Base-by-base conservation (phyloP, 2,888 invertebrate genomes). In the Sabatieria punctata region DNA sequence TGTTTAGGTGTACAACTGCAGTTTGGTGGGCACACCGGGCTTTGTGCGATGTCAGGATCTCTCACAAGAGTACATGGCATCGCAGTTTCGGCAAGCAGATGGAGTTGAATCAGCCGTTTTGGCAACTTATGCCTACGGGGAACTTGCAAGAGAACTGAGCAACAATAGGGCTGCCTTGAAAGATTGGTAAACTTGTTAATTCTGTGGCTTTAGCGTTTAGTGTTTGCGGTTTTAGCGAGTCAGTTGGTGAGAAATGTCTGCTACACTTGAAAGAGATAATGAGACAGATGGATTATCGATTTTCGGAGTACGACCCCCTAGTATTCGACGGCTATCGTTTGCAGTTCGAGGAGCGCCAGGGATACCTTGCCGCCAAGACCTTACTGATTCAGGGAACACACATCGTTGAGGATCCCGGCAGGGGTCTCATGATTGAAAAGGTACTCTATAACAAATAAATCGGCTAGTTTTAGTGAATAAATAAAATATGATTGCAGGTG, bases 91-190 rank as follows among this genome's bases (percentile, higher is more conserved):
- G 4, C 51, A 55, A 43, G 54, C 55, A 2, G 48, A 54, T 41
- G 53, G 54, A 18, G 54, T 58, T 2, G 59, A 60, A n/a, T 50
- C 53, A 2, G 54, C 54, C n/a, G 55, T 61, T 11, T 46, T 56
- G 40, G 53, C 60, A 51, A 56, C 60, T 1, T 62, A 63, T 43
- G 58, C 60, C 2, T 54, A 59, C 25, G 60, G 59, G 1, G 55
- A 55, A n/a, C 52, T 60, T 8, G 21, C 13, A 11, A 3, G 30
- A 30, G 8, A 30, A 15, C 8, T 15, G 30, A n/a, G n/a, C n/a
- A n/a, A n/a, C n/a, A n/a, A n/a, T n/a, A n/a, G n/a, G n/a, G n/a
- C n/a, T n/a, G n/a, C n/a, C n/a, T n/a, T n/a, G n/a, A n/a, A n/a
- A n/a, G n/a, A n/a, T n/a, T n/a, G n/a, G n/a, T n/a, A n/a, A n/a